These are phyloP conservation scores for Apamea crenata DNA, from an alignment of 2,888 invertebrate genomes.

Conservation along the genomic window DNA sequence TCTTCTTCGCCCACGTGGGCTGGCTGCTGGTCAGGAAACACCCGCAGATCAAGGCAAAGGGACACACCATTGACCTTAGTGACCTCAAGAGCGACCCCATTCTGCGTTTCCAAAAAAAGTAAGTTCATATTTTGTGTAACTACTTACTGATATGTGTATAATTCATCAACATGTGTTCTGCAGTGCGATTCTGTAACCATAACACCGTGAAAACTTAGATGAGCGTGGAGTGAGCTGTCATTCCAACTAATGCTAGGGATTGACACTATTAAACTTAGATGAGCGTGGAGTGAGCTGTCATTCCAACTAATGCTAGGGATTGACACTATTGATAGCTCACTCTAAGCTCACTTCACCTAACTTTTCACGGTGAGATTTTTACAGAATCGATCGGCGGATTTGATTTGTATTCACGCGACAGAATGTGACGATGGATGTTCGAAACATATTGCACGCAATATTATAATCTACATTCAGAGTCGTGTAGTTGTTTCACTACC, in stretches of 20 bases:
- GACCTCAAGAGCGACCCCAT: slow-evolving; percentile 95
- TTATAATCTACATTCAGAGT: not conserved
- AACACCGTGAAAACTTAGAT: too few species aligned
- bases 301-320: too few species aligned
- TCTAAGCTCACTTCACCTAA: too few species aligned
- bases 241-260: too few species aligned
- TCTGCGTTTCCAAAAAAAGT: slow-evolving; percentile 96
- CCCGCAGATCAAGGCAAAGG: slow-evolving; percentile 96
- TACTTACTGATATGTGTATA: not conserved
- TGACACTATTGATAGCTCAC: too few species aligned
- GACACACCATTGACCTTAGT: slow-evolving; percentile 95
- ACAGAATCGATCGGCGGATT: too few species aligned
- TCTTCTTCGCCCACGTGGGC: slow-evolving; percentile 98
- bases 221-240: too few species aligned
- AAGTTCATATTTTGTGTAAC: slow-evolving; percentile 75
- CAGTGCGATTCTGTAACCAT: too few species aligned
- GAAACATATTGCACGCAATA: slow-evolving; percentile 14
- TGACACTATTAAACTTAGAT: too few species aligned
- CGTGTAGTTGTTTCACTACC: not conserved
- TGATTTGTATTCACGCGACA: slow-evolving; percentile 28
- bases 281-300: too few species aligned
- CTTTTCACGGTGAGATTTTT: too few species aligned
- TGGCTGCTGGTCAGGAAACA: slow-evolving; percentile 98
- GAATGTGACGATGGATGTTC: not conserved
- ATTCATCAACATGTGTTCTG: not conserved